Percentiles rank a stretch among this genome's conserved stretches.
Conservation (phyloP, 2,797 vertebrate species). For the Syngnathus acus region DNA sequence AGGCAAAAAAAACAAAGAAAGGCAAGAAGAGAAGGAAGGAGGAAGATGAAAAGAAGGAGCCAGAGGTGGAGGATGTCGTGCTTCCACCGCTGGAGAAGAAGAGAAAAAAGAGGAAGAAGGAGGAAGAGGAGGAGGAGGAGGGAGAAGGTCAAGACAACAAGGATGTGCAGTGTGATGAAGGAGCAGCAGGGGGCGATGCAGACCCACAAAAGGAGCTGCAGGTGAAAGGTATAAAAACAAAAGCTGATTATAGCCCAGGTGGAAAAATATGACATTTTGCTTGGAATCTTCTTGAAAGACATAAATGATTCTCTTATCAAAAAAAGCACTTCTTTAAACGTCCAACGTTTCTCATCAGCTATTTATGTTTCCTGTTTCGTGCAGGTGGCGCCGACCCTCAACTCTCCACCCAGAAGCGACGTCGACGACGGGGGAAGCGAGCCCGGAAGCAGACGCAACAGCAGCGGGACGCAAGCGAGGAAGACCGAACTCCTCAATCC, state of each 20-base stretch:
- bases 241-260: background rate
- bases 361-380: too few relatives aligned
- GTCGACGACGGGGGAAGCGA: constrained; percentile 24
- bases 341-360: too few relatives aligned
- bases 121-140: constrained; percentile 21
- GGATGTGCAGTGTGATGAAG: constrained; percentile 23
- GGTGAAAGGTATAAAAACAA: constrained; percentile 14
- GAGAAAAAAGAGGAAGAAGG: constrained; percentile 23
- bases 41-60: constrained; percentile 18
- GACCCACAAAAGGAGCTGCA: constrained; percentile 8
- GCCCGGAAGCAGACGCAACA: constrained; percentile 17
- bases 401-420: constrained; percentile 13
- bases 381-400: constrained; percentile 5
- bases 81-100: constrained; percentile 5
- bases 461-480: background rate
- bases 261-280: background rate
- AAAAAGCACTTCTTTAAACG: too few relatives aligned
- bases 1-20: constrained; percentile 27
- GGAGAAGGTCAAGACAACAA: background rate
- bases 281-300: too few relatives aligned
- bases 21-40: constrained; percentile 47
- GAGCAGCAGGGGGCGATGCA: constrained; percentile 32
- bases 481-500: constrained; percentile 13
- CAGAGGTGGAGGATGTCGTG: constrained; percentile 9
- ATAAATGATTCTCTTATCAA: too few relatives aligned